A percentile compares a stretch with the other conserved stretches of the same genome.
phyloP scores from a whole-genome alignment of 2,888 invertebrate genomes.

The Carterocephalus palaemon region DNA sequence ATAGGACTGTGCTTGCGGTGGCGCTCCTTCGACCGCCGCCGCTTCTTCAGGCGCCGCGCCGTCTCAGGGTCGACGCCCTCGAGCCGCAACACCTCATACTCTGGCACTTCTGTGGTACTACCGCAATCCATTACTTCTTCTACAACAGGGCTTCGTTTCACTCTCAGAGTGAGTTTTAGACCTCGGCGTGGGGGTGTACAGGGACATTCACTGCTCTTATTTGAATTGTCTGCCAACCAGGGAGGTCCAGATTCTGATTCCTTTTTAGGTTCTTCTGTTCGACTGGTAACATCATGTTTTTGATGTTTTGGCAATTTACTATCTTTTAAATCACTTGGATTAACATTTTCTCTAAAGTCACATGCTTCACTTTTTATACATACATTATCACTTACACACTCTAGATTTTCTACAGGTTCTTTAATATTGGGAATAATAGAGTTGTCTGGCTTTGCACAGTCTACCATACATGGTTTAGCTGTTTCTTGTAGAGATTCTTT shows the following conservation, averaged over 20 bases:
- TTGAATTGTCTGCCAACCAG: conserved; percentile 69
- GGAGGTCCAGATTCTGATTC: conserved; percentile 62
- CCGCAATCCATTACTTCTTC: conserved; percentile 88
- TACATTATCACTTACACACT: conserved; percentile 56
- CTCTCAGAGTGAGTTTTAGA: conserved; percentile 88
- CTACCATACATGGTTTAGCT: conserved; percentile 33
- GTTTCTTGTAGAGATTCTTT: conserved; percentile 64
- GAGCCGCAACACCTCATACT: conserved; percentile 90
- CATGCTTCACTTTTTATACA: conserved; percentile 68
- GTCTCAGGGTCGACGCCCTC: conserved; percentile 84
- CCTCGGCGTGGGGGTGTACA: conserved; percentile 81
- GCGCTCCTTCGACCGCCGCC: conserved; percentile 70
- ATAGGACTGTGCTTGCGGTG: conserved; percentile 74
- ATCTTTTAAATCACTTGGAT: conserved; percentile 68
- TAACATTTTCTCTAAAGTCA: conserved; percentile 76
- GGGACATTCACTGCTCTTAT: conserved; percentile 71
- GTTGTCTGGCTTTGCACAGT: conserved; percentile 34
- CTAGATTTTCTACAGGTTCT: conserved; percentile 48
- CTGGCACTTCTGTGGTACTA: conserved; percentile 86
- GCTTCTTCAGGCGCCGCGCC: conserved; percentile 78
- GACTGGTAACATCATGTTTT: conserved; percentile 57
- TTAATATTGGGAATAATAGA: conserved; percentile 45
- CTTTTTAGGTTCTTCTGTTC: conserved; percentile 61
- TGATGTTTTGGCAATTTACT: conserved; percentile 60
- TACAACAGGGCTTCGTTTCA: conserved; percentile 91